Base-by-base conservation (phyloP, 64 coral and sea anemone species). In the Montipora foliosa region DNA sequence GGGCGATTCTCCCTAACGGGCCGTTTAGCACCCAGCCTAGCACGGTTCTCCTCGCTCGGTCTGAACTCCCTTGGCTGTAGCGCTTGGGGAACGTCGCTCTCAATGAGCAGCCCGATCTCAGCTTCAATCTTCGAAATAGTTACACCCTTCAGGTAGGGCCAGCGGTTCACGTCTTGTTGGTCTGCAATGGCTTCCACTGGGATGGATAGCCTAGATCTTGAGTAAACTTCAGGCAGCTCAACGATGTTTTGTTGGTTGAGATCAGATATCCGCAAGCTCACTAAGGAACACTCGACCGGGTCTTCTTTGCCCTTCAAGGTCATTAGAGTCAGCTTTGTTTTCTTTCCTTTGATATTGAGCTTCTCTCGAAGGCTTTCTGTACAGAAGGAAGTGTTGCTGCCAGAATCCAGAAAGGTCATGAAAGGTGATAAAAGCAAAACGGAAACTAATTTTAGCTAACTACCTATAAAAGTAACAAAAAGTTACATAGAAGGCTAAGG, bases 31-130 rank as follows among this genome's bases (percentile, higher is more conserved):
- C 46, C 82, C 82, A 86, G 3, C 82, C 82, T 12, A 86, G 22
- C 6, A 67, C 58, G 2, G 82, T 86, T 25, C 62, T 67, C 44
- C 21, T 74, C 3, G 20, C 70, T 74, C 4, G 19, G 19, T 74
- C 17, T 74, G 8, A 86, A 25, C 11, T 86, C 82, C 47, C 17
- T 9, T 67, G 82, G 82, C 67, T 86, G 58, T 25, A 86, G 11
- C 4, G 62, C 37, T 7, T 45, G 58, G 29, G 82, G 82, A 11
- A 86, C 82, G 17, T 92, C 68, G 15, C 51, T 92, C 3, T 79
- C 80, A 70, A 92, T 92, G 17, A 92, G 71, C 8, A 92, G 80
- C 6, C 50, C 90, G 10, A 89, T 70, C 13, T 89, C 87, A 55
- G 45, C 48, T 44, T 89, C 71, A 51, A 89, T 17, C 8, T n/a